Conservation (phyloP, 2,797 vertebrate genomes). For the Phalloptychus januarius region DNA sequence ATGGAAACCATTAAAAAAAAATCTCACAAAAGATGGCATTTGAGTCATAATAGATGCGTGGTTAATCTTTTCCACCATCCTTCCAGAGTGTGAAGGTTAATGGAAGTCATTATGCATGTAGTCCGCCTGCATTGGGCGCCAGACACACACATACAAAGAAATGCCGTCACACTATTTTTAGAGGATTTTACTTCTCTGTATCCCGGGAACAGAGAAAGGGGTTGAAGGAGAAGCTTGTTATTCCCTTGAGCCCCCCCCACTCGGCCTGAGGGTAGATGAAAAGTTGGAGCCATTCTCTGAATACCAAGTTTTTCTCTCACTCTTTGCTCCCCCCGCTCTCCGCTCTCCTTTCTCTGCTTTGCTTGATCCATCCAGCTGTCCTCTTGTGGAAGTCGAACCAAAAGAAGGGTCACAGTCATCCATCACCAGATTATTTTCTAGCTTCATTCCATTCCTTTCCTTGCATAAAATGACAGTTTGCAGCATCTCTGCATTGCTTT, state of each 20-base stretch:
- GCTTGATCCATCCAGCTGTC: conserved; percentile 70
- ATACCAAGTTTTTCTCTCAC: conserved; percentile 61
- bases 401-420: conserved; percentile 86
- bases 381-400: conserved; percentile 68
- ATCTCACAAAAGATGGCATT: conserved; percentile 10
- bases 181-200: conserved; percentile 68
- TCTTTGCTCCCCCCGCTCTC: conserved; percentile 13
- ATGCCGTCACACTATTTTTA: conserved; percentile 74
- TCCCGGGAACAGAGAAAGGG: conserved; percentile 60
- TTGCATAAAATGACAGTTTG: conserved; percentile 85
- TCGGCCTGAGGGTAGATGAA: conserved; percentile 68
- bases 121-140: conserved; percentile 47
- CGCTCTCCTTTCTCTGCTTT: conserved; percentile 47
- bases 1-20: not conserved
- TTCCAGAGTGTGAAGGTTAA: conserved; percentile 73
- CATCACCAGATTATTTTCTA: conserved; percentile 82
- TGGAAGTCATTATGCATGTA: conserved; percentile 75
- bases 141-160: conserved; percentile 49
- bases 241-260: conserved; percentile 65
- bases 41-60: conserved; percentile 31
- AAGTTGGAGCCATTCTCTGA: conserved; percentile 68
- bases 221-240: conserved; percentile 73
- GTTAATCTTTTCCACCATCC: conserved; percentile 50
- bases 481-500: conserved; percentile 83
- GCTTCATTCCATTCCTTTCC: conserved; percentile 78